Conservation (phyloP, 2,113 vertebrate genomes). For the Clarias macrocephalus region DNA sequence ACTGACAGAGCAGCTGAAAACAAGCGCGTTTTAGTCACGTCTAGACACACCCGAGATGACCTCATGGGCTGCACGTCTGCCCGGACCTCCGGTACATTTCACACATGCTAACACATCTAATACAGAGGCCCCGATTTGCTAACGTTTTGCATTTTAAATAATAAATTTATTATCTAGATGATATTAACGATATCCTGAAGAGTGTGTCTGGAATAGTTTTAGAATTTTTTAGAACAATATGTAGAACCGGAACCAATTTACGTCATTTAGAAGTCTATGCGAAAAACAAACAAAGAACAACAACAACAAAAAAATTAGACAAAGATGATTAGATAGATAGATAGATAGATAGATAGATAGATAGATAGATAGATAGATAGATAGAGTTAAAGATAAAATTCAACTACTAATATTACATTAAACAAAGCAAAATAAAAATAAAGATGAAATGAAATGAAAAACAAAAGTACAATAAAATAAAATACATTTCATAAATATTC, state of each 20-base stretch:
- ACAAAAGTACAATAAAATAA: too few species aligned
- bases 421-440: too few species aligned
- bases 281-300: neutral
- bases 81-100: constrained; percentile 7
- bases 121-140: neutral
- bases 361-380: too few species aligned
- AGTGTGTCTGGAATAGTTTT: neutral
- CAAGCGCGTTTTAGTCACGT: constrained; percentile 48
- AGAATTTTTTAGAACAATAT: too few species aligned
- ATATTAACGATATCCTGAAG: neutral
- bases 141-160: neutral
- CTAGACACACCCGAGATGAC: constrained; percentile 54
- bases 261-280: neutral
- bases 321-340: too few species aligned
- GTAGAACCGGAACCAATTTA: neutral
- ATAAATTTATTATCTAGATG: neutral
- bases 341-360: too few species aligned
- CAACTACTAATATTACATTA: too few species aligned
- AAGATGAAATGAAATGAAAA: too few species aligned
- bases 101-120: neutral
- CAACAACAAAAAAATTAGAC: neutral
- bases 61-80: constrained; percentile 36
- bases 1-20: constrained; percentile 48
- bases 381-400: too few species aligned
- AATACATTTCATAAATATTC: too few species aligned